phyloP scores from a whole-genome alignment of 2,797 vertebrate genomes.

The Coluber constrictor region DNA sequence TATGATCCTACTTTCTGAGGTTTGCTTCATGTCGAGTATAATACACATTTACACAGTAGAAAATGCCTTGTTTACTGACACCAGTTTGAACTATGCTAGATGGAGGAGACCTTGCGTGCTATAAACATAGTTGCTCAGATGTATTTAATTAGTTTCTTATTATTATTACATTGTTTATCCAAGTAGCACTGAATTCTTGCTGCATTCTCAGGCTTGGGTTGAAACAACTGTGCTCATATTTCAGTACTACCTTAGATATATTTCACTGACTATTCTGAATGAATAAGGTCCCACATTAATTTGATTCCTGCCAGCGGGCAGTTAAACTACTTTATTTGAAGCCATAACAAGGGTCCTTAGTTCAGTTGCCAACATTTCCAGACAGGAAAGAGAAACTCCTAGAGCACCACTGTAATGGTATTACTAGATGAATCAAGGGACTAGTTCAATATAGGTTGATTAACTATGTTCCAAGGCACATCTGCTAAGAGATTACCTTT shows the following conservation, averaged over 20 bases:
- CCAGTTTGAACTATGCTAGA: not conserved
- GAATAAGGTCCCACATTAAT: not conserved
- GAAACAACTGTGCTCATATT: not conserved
- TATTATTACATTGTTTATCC: not conserved
- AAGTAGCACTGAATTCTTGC: not conserved
- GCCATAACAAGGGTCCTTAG: not conserved
- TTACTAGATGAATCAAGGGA: not conserved
- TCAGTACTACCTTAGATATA: not conserved
- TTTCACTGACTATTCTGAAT: not conserved
- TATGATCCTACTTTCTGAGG: slow-evolving; percentile 15
- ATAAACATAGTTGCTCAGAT: not conserved
- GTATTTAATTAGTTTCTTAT: slow-evolving; percentile 16
- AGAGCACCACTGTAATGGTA: not conserved
- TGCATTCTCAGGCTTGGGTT: not conserved
- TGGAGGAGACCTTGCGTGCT: not conserved
- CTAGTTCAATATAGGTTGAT: not conserved
- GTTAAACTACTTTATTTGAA: not conserved
- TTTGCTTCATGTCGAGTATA: slow-evolving; percentile 30
- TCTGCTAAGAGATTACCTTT: not conserved
- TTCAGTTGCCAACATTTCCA: not conserved
- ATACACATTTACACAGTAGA: not conserved
- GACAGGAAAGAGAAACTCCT: not conserved
- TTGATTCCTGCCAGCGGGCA: not conserved
- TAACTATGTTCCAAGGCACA: not conserved
- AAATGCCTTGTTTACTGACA: slow-evolving; percentile 14